A percentile compares a stretch with the other conserved stretches of the same genome.
Conservation (phyloP, 2,888 invertebrate genomes). For the Catocala fraxini region DNA sequence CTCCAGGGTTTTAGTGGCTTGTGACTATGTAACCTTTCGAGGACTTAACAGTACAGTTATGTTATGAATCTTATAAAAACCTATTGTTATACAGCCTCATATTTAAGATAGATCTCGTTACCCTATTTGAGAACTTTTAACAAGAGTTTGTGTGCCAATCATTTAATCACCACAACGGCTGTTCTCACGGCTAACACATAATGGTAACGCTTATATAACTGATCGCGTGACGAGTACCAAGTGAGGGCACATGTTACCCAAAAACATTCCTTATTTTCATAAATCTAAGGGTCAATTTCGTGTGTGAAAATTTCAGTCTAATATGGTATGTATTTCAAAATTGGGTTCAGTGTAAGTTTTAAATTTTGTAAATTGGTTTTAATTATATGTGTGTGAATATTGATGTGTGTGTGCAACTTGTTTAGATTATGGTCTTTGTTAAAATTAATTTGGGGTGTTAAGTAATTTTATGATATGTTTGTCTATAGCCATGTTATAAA, state of each 20-base stretch:
- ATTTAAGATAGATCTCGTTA: conserved; percentile 30
- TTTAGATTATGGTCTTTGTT: neutral
- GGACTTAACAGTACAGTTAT: neutral
- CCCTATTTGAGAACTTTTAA: conserved; percentile 32
- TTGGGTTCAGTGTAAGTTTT: conserved; percentile 32
- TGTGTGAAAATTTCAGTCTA: conserved; percentile 34
- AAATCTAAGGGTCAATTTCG: conserved; percentile 35
- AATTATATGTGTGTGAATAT: conserved; percentile 16
- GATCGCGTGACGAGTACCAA: conserved; percentile 40
- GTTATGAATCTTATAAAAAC: neutral
- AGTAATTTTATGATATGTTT: neutral
- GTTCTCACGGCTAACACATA: conserved; percentile 48
- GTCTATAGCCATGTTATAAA: neutral
- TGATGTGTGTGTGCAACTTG: conserved; percentile 12
- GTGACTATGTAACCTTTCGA: too few relatives aligned
- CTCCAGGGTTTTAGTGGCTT: too few relatives aligned
- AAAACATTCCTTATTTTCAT: conserved; percentile 20
- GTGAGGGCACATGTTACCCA: too few relatives aligned
- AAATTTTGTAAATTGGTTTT: conserved; percentile 32
- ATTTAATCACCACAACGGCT: conserved; percentile 42
- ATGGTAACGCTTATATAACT: conserved; percentile 53
- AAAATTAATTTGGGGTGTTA: neutral
- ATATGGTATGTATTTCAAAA: conserved; percentile 45
- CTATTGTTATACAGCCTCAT: neutral
- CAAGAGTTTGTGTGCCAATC: conserved; percentile 33